Base-by-base conservation (phyloP, 1,140 invertebrate genomes). In the Samia ricini region DNA sequence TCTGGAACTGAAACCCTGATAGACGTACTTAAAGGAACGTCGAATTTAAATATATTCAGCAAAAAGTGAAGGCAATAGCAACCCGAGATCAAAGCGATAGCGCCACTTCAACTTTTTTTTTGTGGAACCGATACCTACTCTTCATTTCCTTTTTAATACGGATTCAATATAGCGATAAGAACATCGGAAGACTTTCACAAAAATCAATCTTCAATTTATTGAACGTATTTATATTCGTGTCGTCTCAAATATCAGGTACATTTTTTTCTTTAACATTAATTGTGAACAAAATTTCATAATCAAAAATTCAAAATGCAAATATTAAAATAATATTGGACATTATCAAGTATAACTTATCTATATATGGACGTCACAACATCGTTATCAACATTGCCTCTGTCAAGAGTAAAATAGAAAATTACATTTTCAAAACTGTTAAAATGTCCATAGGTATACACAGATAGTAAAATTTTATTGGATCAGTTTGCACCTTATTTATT, bases 51-150 rank as follows among this genome's bases (percentile, higher is more conserved):
- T 76, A 65, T 73, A 71, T 69, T 72, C 61, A 54, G 60, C 69
- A 71, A 70, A 74, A 77, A 74, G 75, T 74, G 68, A 75, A 76
- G 72, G 76, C 71, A 81, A 78, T 77, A 72, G 66, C 69, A 67
- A 56, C 64, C 68, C 67, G 62, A 69, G 74, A 77, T 79, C 69
- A 73, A 71, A 74, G 69, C 63, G 74, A 79, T 81, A 81, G 69
- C 74, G 74, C 64, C 69, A 75, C 72, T 81, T 81, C 71, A 74
- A 72, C 74, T 81, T 78, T 67, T 81, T 78, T 67, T 80, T 79
- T 81, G 67, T 79, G 74, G 71, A 72, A 74, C 61, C 72, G 70
- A 74, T 72, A 76, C 71, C 74, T 77, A 73, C 74, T 72, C 72
- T 73, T 76, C 69, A 79, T 74, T 80, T 77, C 71, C 74, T 71